Conservation (phyloP, 2,888 invertebrate species). For the Thera britannica region DNA sequence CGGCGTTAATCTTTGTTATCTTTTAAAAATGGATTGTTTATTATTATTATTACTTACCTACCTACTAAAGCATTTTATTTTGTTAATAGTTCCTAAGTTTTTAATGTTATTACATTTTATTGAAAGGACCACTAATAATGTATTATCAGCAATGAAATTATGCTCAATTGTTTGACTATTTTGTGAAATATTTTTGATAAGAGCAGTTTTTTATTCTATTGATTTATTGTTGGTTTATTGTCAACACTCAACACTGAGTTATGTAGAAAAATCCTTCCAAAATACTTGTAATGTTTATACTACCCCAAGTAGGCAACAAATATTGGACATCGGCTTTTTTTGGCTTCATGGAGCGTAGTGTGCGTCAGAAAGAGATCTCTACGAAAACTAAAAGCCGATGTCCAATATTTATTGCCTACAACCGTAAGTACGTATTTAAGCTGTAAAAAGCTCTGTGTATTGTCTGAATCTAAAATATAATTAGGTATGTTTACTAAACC, state of each 20-base stretch:
- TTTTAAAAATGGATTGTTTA: conserved; percentile 17
- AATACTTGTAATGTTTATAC: not conserved
- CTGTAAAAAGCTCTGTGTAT: not conserved
- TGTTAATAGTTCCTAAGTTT: conserved; percentile 11
- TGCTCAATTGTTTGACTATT: conserved; percentile 18
- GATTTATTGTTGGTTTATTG: not conserved
- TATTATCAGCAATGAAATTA: conserved; percentile 15
- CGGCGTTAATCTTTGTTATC: not conserved
- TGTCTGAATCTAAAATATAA: not conserved
- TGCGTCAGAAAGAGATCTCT: too few species aligned
- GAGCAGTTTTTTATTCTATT: conserved; percentile 10
- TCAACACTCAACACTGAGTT: not conserved
- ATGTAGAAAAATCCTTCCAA: not conserved
- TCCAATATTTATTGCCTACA: too few species aligned
- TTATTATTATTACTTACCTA: conserved; percentile 2
- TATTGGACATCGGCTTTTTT: too few species aligned
- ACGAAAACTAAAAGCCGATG: too few species aligned
- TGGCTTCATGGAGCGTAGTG: too few species aligned
- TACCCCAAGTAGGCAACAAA: too few species aligned
- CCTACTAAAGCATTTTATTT: conserved; percentile 15
- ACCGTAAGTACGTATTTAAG: not conserved
- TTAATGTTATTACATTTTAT: conserved; percentile 12
- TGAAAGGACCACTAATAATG: conserved; percentile 11
- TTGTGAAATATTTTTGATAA: conserved; percentile 17
- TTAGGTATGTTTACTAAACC: not conserved